These are phyloP conservation scores for Tolmerus cingulatus DNA, from an alignment of 2,888 invertebrate species.

Conservation along the genomic window DNA sequence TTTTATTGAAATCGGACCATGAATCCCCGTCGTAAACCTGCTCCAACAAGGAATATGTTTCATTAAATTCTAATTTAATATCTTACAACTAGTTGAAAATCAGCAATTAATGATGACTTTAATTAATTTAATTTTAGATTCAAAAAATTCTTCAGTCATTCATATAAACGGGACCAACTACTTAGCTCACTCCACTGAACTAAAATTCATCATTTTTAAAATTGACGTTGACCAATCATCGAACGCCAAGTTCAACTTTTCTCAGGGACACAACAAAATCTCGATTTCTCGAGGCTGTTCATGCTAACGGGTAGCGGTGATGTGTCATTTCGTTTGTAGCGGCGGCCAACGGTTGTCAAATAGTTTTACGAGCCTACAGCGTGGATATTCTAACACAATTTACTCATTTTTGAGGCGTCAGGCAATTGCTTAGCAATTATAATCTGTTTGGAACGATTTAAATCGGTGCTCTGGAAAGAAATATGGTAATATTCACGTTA, in stretches of 20 bases:
- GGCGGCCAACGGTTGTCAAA: background rate
- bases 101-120: background rate
- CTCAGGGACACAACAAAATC: background rate
- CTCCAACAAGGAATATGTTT: no score
- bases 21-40: no score
- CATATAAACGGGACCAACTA: background rate
- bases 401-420: background rate
- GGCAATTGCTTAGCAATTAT: background rate
- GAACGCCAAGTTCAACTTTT: background rate
- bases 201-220: background rate
- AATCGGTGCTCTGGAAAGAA: background rate
- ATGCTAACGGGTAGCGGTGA: background rate
- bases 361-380: no score
- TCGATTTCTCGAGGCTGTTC: constrained; percentile 1
- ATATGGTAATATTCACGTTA: background rate
- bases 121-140: background rate
- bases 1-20: no score
- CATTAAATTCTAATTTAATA: background rate
- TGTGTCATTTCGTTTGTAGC: constrained; percentile 2
- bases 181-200: background rate
- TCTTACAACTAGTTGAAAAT: background rate
- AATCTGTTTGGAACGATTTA: background rate
- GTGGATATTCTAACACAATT: background rate
- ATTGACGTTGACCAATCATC: constrained; percentile 17
- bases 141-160: background rate